These are phyloP conservation scores for Eurytoma adleriae DNA, from an alignment of 2,888 invertebrate genomes.

Conservation along the genomic window DNA sequence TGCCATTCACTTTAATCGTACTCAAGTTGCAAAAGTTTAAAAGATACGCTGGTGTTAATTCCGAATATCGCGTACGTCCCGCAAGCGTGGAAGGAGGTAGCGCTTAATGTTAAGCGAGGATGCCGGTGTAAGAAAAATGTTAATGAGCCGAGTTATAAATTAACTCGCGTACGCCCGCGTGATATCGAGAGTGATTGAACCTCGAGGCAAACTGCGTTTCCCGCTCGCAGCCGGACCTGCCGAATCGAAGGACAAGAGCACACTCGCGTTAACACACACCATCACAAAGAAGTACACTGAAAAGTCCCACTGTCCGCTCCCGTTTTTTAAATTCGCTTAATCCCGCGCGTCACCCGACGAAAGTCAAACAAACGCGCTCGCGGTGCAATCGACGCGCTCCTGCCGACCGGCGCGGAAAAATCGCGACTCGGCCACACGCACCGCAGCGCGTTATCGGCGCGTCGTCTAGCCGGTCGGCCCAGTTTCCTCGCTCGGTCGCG, in stretches of 20 bases:
- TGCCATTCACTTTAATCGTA: no score
- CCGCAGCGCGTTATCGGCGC: slow-evolving; percentile 19
- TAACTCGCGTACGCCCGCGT: slow-evolving; percentile 7
- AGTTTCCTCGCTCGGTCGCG: slow-evolving; percentile 38
- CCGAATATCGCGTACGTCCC: no score
- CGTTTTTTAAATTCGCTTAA: background rate
- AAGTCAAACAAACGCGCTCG: no score
- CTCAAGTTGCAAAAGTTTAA: no score
- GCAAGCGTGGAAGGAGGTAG: no score
- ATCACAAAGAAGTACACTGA: background rate
- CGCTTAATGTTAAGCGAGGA: background rate
- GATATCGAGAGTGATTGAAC: slow-evolving; percentile 36
- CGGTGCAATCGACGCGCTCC: no score
- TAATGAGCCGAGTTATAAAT: slow-evolving; percentile 46
- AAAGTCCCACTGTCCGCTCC: no score
- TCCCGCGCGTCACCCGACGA: background rate
- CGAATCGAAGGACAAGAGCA: slow-evolving; percentile 41
- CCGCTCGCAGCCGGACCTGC: slow-evolving; percentile 40
- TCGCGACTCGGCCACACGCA: background rate
- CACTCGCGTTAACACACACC: no score
- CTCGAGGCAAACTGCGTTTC: slow-evolving; percentile 45
- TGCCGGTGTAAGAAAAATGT: background rate
- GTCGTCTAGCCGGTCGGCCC: slow-evolving; percentile 13
- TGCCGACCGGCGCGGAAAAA: background rate
- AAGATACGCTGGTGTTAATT: no score